Base-by-base conservation (phyloP, 64 coral and sea anemone genomes). In the Exaiptasia diaphana region DNA sequence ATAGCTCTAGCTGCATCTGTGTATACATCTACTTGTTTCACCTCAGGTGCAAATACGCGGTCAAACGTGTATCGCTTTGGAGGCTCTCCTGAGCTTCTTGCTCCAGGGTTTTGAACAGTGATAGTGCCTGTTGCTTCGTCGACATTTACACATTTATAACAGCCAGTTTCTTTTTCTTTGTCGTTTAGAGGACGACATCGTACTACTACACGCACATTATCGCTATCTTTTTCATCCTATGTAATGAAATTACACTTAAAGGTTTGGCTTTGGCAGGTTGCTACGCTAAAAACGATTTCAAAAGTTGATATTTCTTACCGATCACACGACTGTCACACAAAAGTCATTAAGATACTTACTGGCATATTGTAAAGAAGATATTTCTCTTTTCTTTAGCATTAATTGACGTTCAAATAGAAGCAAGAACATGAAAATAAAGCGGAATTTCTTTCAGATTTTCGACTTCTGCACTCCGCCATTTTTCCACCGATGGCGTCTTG, bases 151-250 rank as follows among this genome's bases (percentile, higher is more conserved):
- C 82, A 85, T 40, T 80, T 59, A 25, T 43, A 54, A 76, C 94
- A 99, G 12, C 65, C 63, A 60, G 71, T 75, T 33, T 73, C 74
- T 5, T 83, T 74, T 69, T 99, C 94, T 74, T 99, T 99, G 15
- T 92, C 74, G 67, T 91, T 99, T 71, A 99, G 76, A 38, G 94
- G 94, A 75, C 94, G 94, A 60, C 94, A 99, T 89, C 94, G 74
- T 1, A 99, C 94, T 48, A 99, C 94, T 31, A 99, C 94, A 33
- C 94, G 89, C 17, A 99, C 94, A 75, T 99, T 99, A 38, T 99
- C 94, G 26, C 58, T 75, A 31, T 71, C 68, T 17, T 92, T 81
- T 61, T 86, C 57, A 26, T 73, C 61, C 61, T 65, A 33, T 35
- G 31, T 15, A 65, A 13, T 7, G 38, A 35, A 35, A 18, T 18